Percentiles rank a stretch among this genome's conserved stretches.
Evolutionary conservation across 2,113 vertebrate species (phyloP).

Genomic region (Rynchops niger): DNA sequence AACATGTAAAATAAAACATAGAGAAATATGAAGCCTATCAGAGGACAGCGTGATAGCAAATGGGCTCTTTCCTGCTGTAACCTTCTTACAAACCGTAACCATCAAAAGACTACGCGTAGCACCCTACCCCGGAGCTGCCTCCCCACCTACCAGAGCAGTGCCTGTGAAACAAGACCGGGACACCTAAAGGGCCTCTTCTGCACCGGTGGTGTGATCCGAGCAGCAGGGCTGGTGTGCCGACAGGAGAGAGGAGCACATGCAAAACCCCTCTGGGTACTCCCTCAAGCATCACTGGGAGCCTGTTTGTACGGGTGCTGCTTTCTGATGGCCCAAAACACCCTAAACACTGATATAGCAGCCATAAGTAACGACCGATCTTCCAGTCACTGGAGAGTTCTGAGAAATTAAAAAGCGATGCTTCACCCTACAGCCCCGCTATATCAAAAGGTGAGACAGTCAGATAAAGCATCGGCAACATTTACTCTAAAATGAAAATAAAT

Average conservation of each 20-base stretch:
- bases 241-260: background rate
- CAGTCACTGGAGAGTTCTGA: background rate
- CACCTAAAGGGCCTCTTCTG: background rate
- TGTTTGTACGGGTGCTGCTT: background rate
- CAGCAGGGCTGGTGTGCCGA: background rate
- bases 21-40: background rate
- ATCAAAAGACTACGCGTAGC: background rate
- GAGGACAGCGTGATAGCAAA: background rate
- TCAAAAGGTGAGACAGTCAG: background rate
- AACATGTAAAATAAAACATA: background rate
- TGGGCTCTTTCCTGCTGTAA: background rate
- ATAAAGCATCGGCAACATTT: accelerated
- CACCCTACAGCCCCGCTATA: accelerated
- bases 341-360: background rate
- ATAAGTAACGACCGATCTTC: background rate
- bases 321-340: background rate
- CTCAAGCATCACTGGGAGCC: background rate
- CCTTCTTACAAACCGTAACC: background rate
- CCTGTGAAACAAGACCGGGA: background rate
- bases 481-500: background rate
- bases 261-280: background rate
- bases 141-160: background rate
- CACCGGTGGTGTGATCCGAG: background rate
- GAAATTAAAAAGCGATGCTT: background rate
- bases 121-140: background rate